Evolutionary conservation across 2,797 vertebrate species (phyloP), one percentile per base, ranked within the genome.

Genomic region (Gymnopithys bicolor): DNA sequence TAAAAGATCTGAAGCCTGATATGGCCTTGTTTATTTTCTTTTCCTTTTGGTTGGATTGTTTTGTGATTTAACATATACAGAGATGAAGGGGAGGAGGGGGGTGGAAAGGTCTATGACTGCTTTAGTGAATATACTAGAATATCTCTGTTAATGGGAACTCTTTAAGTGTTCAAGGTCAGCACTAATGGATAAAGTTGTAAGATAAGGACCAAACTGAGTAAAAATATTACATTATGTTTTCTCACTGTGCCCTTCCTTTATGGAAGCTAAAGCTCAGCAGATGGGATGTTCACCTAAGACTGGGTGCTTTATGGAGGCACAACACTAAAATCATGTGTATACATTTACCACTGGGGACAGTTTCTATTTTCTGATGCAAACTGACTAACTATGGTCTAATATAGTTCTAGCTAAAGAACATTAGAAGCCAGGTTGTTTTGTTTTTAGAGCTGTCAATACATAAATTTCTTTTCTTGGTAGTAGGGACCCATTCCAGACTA

Each of bases 161-260:
- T 76, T 52, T n/a, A 69, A 66, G 15, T 19, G 22, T 60, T 82
- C 74, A 73, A 68, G 83, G 67, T 92, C 80, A 95, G 37, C 49
- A 46, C 19, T 90, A 64, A 87, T 60, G 24, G 59, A 56, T 56
- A 33, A 43, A 91, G 15, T 59, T 69, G 10, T 49, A 82, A 81
- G 43, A 66, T 52, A 55, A 64, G 43, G 33, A 66, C 16, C 10
- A 73, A 81, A 51, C 11, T 62, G 51, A 64, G 7, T 21, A 86
- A 81, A 55, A 75, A 46, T 69, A 55, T 63, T 82, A 69, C 75
- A 92, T 32, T 0, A 51, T 69, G 32, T 43, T 2, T 82, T 93
- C 27, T 62, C 19, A 35, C 10, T 74, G 25, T 59, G 25, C 19
- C 66, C 28, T 55, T 69, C 49, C 17, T 86, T 82, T 49, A 63